A percentile compares a stretch with the other conserved stretches of the same genome.
Evolutionary conservation across 2,888 invertebrate species (phyloP).

Genomic region (Heliconius ismenius): DNA sequence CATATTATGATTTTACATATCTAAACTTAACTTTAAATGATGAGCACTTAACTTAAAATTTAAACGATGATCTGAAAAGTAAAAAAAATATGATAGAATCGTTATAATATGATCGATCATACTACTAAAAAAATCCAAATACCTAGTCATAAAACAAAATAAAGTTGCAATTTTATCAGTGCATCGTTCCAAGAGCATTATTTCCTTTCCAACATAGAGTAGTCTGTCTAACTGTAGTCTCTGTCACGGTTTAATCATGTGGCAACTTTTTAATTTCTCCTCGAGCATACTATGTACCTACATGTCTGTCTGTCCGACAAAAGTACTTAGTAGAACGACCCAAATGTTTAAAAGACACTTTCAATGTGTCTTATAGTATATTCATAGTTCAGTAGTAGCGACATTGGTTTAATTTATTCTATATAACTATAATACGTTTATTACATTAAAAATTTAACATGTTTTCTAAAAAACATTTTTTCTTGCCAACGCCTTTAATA

Average conservation of each 20-base stretch:
- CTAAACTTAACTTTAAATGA: background rate
- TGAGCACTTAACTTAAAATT: background rate
- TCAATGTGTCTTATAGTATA: background rate
- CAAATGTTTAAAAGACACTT: background rate
- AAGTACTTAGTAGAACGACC: background rate
- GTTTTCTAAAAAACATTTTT: too few species aligned
- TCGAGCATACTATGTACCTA: background rate
- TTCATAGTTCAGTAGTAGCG: background rate
- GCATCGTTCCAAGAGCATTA: background rate
- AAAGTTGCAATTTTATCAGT: background rate
- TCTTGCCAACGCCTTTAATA: too few species aligned
- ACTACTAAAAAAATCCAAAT: background rate
- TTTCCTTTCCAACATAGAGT: background rate
- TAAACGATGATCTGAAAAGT: background rate
- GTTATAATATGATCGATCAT: background rate
- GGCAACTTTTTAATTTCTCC: conserved; percentile 10
- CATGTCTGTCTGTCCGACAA: conserved; percentile 1
- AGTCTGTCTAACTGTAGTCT: too few species aligned
- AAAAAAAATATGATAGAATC: background rate
- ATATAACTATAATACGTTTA: too few species aligned
- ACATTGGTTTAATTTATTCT: too few species aligned
- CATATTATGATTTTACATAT: too few species aligned
- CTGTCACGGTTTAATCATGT: conserved; percentile 14
- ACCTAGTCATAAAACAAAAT: background rate
- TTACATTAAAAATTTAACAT: too few species aligned